Conservation (phyloP, 2,888 invertebrate species). For the Thysanoteuthis rhombus region DNA sequence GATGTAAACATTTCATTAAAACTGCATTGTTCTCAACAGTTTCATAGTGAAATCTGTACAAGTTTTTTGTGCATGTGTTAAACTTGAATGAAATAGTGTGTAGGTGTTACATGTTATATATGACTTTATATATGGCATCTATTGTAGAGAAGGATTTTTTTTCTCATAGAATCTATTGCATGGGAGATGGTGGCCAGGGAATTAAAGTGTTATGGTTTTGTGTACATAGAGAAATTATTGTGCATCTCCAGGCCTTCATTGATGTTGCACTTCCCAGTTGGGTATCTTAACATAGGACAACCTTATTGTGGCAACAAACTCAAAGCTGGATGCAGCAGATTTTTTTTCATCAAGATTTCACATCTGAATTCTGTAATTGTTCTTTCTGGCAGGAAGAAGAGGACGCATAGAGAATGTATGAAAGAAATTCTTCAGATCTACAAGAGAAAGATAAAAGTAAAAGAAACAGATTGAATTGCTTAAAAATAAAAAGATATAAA, state of each 20-base stretch:
- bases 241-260: not conserved
- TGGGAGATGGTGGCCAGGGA: not conserved
- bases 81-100: not conserved
- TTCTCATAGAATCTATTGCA: not conserved
- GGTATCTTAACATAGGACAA: not conserved
- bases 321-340: not conserved
- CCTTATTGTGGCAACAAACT: not conserved
- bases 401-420: not conserved
- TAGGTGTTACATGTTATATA: constrained; percentile 12
- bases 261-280: not conserved
- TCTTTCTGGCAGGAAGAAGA: not conserved
- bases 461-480: no score
- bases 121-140: not conserved
- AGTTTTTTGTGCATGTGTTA: not conserved
- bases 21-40: not conserved
- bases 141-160: not conserved
- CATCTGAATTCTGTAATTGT: not conserved
- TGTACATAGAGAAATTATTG: not conserved
- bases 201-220: not conserved
- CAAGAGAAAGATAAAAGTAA: not conserved
- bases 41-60: not conserved
- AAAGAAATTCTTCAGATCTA: not conserved
- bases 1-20: not conserved
- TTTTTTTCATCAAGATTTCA: not conserved
- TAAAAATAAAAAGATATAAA: no score